Base-by-base conservation (phyloP, 2,113 vertebrate species). In the Ictalurus punctatus region DNA sequence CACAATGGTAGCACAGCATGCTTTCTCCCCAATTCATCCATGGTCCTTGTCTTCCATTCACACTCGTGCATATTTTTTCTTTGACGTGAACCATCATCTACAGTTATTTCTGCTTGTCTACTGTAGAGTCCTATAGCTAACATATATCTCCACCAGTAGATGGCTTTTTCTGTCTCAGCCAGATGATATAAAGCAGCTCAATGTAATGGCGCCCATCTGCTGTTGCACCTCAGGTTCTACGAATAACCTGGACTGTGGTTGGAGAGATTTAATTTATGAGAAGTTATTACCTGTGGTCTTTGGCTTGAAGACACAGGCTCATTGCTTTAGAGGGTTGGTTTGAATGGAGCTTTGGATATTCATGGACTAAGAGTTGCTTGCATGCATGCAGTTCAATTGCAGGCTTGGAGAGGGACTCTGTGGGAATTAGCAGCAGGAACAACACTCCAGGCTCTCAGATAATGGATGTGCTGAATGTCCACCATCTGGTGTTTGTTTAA, bases 401-500 rank as follows among this genome's bases (percentile, higher is more conserved):
- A 94, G 95, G 93, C 94, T 92, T 94, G 94, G 90, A 96, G 95
- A 97, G 95, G 96, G 94, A 85, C 96, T 96, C 96, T 95, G 96
- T 96, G 95, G 96, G 96, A 96, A 95, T 95, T 94, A 95, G 89
- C 95, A 96, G 95, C 95, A 96, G 96, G 95, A 96, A 96, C 96
- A 96, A 93, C 94, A 94, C 95, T 95, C 96, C 94, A 94, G 94
- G 90, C 94, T 93, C 94, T 95, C 94, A 94, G 94, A 96, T 97
- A 97, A 97, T 97, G 95, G 96, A 95, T 95, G 94, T 95, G 91
- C 95, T 96, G 94, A 96, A 96, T 96, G 95, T 95, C 95, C 94
- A 94, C 97, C 97, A 97, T 97, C 97, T 97, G 97, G 95, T 97
- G 96, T 97, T 97, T 97, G 96, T 97, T 97, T 97, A 96, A 96